Percentiles rank a stretch among this genome's conserved stretches.
Conservation (phyloP, 2,888 invertebrate genomes). For the Elegia similella region DNA sequence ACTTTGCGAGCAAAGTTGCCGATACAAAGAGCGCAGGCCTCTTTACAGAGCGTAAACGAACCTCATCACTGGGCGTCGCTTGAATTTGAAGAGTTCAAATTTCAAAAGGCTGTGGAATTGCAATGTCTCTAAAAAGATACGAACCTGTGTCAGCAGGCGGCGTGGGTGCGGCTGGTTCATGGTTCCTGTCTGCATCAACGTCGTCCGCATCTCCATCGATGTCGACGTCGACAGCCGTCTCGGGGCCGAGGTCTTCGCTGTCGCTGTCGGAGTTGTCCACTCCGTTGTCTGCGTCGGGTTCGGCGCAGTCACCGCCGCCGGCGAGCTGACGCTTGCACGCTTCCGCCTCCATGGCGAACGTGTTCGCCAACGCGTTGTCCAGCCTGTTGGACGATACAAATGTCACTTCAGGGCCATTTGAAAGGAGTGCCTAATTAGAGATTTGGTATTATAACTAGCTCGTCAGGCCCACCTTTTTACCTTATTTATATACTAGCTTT, state of each 20-base stretch:
- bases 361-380: slow-evolving; percentile 76
- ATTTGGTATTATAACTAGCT: too few relatives aligned
- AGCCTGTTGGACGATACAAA: slow-evolving; percentile 52
- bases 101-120: background rate
- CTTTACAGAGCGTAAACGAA: too few relatives aligned
- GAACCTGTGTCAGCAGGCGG: slow-evolving; percentile 82
- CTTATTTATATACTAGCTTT: too few relatives aligned
- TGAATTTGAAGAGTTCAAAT: too few relatives aligned
- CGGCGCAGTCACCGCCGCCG: slow-evolving; percentile 56
- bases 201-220: slow-evolving; percentile 73
- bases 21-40: too few relatives aligned
- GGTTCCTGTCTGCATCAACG: slow-evolving; percentile 73
- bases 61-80: too few relatives aligned
- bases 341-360: slow-evolving; percentile 68
- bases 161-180: slow-evolving; percentile 78
- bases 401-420: slow-evolving; percentile 1
- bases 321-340: slow-evolving; percentile 58
- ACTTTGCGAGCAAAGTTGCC: too few relatives aligned
- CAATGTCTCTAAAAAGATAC: slow-evolving; percentile 24
- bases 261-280: slow-evolving; percentile 78
- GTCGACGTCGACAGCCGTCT: slow-evolving; percentile 84
- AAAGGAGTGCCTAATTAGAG: background rate
- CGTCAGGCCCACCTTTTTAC: too few relatives aligned
- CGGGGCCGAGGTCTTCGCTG: slow-evolving; percentile 87
- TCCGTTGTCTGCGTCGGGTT: slow-evolving; percentile 55